A percentile compares a stretch with the other conserved stretches of the same genome.
Conservation (phyloP, 2,113 vertebrate genomes). For the Rhipidura dahli region DNA sequence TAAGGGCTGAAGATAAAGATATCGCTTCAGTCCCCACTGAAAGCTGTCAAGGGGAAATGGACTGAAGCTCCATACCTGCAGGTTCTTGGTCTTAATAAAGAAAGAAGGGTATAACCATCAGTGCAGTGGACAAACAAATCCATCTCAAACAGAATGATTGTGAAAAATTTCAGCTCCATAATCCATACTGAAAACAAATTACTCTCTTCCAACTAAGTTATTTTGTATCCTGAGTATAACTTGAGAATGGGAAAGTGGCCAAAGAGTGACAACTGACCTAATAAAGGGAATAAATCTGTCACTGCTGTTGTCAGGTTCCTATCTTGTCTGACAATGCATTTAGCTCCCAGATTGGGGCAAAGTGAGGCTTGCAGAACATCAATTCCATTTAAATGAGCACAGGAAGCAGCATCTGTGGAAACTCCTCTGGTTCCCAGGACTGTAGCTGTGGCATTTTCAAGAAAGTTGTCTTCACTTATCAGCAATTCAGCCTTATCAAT, state of each 20-base stretch:
- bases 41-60: background rate
- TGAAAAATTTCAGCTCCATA: background rate
- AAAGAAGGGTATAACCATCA: background rate
- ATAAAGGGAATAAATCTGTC: background rate
- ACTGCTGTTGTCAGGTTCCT: background rate
- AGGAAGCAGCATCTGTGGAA: background rate
- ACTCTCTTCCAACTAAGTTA: background rate
- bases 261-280: background rate
- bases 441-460: background rate
- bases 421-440: background rate
- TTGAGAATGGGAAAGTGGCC: background rate
- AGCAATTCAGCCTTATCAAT: background rate
- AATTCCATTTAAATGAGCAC: background rate
- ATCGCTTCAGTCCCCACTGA: background rate
- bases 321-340: background rate
- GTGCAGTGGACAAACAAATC: background rate
- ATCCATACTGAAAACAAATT: background rate
- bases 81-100: background rate
- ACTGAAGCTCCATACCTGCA: background rate
- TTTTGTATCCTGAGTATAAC: constrained; percentile 13
- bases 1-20: background rate
- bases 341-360: background rate
- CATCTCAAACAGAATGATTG: background rate
- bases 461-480: background rate
- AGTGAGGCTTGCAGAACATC: background rate